A percentile compares a stretch with the other conserved stretches of the same genome.
Conservation (phyloP, 2,113 vertebrate species). For the Nibea coibor region DNA sequence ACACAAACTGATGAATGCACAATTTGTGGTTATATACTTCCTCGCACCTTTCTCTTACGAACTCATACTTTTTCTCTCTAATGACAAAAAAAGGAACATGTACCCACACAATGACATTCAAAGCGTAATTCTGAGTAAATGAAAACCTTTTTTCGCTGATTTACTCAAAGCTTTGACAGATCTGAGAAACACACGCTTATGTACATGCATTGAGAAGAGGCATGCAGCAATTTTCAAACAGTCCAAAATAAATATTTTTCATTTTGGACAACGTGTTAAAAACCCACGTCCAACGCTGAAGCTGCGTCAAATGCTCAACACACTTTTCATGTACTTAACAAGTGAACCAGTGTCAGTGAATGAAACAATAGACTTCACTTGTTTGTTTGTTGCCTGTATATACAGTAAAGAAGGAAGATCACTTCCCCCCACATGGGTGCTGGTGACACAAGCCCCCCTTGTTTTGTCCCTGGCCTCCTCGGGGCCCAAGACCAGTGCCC, state of each 20-base stretch:
- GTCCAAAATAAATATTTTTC: conserved; percentile 30
- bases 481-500: conserved; percentile 81
- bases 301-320: conserved; percentile 28
- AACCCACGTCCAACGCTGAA: background rate
- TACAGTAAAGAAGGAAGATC: conserved; percentile 8
- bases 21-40: conserved; percentile 76
- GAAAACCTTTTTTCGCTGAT: conserved; percentile 72
- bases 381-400: conserved; percentile 26
- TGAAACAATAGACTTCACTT: conserved; percentile 25
- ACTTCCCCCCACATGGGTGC: conserved; percentile 32
- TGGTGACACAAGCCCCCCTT: conserved; percentile 53
- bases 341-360: background rate
- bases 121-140: conserved; percentile 69
- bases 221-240: conserved; percentile 5
- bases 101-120: conserved; percentile 78
- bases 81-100: conserved; percentile 62
- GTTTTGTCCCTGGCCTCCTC: conserved; percentile 74
- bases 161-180: conserved; percentile 64
- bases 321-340: conserved; percentile 15
- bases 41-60: conserved; percentile 68
- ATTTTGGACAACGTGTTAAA: conserved; percentile 27
- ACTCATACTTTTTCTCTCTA: conserved; percentile 64
- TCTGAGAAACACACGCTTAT: conserved; percentile 52
- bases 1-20: conserved; percentile 75
- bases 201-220: conserved; percentile 7